Evolutionary conservation across 2,113 vertebrate species (phyloP).

Genomic region (Poeciliopsis occidentalis): DNA sequence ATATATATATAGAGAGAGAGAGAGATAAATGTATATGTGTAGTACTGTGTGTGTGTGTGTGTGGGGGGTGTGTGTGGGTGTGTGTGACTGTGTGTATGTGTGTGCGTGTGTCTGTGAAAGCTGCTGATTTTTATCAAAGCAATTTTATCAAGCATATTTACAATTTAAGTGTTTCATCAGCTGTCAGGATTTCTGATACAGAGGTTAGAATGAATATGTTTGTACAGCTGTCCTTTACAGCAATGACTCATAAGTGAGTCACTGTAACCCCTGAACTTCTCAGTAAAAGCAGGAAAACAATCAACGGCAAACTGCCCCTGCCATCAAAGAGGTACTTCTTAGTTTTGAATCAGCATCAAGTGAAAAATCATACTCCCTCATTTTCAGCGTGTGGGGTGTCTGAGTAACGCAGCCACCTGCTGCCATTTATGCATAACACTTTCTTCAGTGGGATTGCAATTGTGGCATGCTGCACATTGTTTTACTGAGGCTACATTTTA

Average conservation of each 20-base stretch:
- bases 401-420: slow-evolving; percentile 50
- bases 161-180: neutral
- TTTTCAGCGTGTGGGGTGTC: slow-evolving; percentile 43
- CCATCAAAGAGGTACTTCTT: slow-evolving; percentile 32
- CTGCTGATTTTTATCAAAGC: too few relatives aligned
- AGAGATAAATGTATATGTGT: too few relatives aligned
- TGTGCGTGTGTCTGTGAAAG: too few relatives aligned
- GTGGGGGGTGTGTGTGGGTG: too few relatives aligned
- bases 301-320: slow-evolving; percentile 25
- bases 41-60: too few relatives aligned
- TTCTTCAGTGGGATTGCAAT: slow-evolving; percentile 39
- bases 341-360: slow-evolving; percentile 38
- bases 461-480: slow-evolving; percentile 37
- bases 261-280: slow-evolving; percentile 4
- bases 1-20: too few relatives aligned
- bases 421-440: slow-evolving; percentile 61
- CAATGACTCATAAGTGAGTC: slow-evolving; percentile 13
- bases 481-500: slow-evolving; percentile 23
- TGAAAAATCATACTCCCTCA: slow-evolving; percentile 41
- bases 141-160: neutral
- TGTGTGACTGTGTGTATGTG: too few relatives aligned
- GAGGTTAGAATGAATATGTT: neutral
- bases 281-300: slow-evolving; percentile 28
- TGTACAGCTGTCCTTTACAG: neutral
- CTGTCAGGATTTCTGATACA: neutral